Percentiles rank a stretch among this genome's conserved stretches.
These are phyloP conservation scores for Cheirogaleus major DNA, from an alignment of 2,797 vertebrate genomes.

Conservation along the genomic window DNA sequence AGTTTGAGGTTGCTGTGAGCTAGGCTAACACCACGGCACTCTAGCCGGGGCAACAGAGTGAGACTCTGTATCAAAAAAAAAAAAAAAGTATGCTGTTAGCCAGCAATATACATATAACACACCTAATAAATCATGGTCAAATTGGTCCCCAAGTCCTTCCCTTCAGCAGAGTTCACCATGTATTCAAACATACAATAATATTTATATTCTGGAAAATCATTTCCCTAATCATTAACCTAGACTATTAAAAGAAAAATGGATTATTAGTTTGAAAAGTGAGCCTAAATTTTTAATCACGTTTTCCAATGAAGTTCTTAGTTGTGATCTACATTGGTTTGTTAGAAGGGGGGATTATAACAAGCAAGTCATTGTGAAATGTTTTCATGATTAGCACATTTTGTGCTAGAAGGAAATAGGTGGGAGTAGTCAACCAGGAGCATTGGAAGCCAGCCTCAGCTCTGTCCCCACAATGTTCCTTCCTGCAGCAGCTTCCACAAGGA, in stretches of 20 bases:
- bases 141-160: neutral
- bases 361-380: constrained; percentile 69
- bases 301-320: constrained; percentile 51
- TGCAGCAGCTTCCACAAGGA: neutral
- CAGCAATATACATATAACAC: neutral
- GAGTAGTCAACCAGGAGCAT: constrained; percentile 51
- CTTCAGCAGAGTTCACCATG: neutral
- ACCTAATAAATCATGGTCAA: neutral
- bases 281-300: constrained; percentile 38
- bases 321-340: constrained; percentile 45
- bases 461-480: constrained; percentile 33
- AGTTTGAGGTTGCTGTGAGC: too few species aligned
- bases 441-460: constrained; percentile 37
- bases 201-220: neutral
- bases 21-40: too few species aligned
- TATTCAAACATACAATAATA: neutral
- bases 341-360: constrained; percentile 46
- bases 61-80: too few species aligned
- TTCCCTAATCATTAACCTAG: neutral
- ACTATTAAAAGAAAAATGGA: neutral
- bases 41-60: too few species aligned
- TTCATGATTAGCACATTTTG: constrained; percentile 67
- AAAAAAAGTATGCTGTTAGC: neutral
- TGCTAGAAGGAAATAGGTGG: constrained; percentile 72
- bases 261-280: constrained; percentile 45